Evolutionary conservation across 2,113 vertebrate species (phyloP).

Genomic region (Eulemur rufifrons): DNA sequence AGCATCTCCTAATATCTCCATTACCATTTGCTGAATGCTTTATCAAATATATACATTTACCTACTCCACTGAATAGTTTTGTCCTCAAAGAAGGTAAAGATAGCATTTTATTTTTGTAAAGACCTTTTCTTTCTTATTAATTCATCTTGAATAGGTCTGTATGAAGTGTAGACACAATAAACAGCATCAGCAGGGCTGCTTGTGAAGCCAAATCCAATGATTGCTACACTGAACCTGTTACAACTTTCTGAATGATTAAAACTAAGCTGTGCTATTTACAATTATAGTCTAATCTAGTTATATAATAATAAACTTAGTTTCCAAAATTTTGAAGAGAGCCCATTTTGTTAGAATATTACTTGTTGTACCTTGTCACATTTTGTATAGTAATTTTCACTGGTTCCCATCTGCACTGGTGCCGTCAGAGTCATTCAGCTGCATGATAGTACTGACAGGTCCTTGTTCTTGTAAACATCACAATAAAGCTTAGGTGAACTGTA

Average conservation of each 20-base stretch:
- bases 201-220: background rate
- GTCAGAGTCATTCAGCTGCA: no score
- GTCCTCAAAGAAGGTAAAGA: background rate
- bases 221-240: background rate
- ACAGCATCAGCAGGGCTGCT: background rate
- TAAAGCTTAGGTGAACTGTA: conserved; percentile 82
- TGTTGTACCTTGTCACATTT: background rate
- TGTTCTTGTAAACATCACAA: conserved; percentile 82
- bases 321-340: background rate
- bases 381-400: background rate
- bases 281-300: background rate
- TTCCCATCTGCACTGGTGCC: background rate
- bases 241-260: background rate
- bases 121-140: background rate
- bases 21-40: background rate
- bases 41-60: background rate
- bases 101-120: background rate
- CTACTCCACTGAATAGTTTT: background rate
- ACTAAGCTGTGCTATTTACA: background rate
- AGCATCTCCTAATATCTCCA: background rate
- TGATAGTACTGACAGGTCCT: conserved; percentile 51
- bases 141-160: background rate
- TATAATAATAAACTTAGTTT: background rate
- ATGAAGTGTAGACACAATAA: background rate
- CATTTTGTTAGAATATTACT: background rate